phyloP scores from a whole-genome alignment of 2,888 invertebrate genomes.

The Euplagia quadripunctaria region DNA sequence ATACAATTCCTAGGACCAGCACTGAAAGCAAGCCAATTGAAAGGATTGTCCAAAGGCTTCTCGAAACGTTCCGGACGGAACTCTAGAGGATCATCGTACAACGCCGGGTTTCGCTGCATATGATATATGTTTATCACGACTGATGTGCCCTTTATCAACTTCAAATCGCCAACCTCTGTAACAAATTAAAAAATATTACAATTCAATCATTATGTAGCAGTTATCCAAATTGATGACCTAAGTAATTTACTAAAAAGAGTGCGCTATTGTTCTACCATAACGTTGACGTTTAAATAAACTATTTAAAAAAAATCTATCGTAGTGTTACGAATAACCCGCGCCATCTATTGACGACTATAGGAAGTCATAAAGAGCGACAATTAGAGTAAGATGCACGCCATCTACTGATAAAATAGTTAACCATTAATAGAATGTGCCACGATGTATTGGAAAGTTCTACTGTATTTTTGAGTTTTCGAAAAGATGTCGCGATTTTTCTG shows the following conservation, averaged over 20 bases:
- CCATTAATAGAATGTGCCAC: no score
- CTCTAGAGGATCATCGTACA: slow-evolving; percentile 84
- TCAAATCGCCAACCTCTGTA: slow-evolving; percentile 53
- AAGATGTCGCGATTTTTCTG: no score
- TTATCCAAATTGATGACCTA: neutral
- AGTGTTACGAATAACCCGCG: no score
- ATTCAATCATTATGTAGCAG: neutral
- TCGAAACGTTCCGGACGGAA: slow-evolving; percentile 86
- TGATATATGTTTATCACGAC: slow-evolving; percentile 75
- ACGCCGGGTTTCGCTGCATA: slow-evolving; percentile 80
- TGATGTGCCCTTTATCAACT: slow-evolving; percentile 68
- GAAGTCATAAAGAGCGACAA: no score
- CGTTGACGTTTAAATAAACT: no score
- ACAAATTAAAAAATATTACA: neutral
- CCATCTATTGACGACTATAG: no score
- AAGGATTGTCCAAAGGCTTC: slow-evolving; percentile 61
- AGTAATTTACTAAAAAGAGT: neutral
- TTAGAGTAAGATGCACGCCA: no score
- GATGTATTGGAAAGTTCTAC: no score
- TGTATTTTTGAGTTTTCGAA: no score
- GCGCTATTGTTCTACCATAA: neutral
- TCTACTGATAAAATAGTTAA: no score
- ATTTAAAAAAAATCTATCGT: no score
- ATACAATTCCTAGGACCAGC: slow-evolving; percentile 88
- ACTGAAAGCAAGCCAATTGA: slow-evolving; percentile 88